These are phyloP conservation scores for Scartelaos histophorus DNA, from an alignment of 2,113 vertebrate genomes.

Conservation along the genomic window DNA sequence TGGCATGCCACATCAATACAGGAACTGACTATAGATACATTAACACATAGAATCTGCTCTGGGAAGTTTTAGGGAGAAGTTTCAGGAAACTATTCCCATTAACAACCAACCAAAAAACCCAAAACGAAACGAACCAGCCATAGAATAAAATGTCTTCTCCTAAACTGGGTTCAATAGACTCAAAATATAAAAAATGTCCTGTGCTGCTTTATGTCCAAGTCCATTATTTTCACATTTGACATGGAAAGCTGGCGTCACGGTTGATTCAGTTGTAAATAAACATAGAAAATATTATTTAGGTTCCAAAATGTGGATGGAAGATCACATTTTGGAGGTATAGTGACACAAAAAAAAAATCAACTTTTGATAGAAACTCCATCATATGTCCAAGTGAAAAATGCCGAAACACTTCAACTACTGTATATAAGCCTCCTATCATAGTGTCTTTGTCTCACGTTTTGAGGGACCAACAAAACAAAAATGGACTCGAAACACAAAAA, in stretches of 20 bases:
- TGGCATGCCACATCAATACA: slow-evolving; percentile 84
- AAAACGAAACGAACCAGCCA: slow-evolving; percentile 56
- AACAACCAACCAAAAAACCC: slow-evolving; percentile 53
- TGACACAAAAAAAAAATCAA: slow-evolving; percentile 36
- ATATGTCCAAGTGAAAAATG: slow-evolving; percentile 35
- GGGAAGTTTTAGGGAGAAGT: slow-evolving; percentile 42
- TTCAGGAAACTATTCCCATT: slow-evolving; percentile 29
- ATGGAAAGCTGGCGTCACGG: background rate
- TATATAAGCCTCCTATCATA: slow-evolving; percentile 55
- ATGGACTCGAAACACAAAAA: slow-evolving; percentile 43
- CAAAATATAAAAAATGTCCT: slow-evolving; percentile 55
- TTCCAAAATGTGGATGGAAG: slow-evolving; percentile 38
- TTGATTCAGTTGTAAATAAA: slow-evolving; percentile 26
- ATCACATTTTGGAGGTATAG: slow-evolving; percentile 4
- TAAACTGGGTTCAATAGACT: slow-evolving; percentile 44
- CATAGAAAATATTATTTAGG: slow-evolving; percentile 15
- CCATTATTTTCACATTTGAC: slow-evolving; percentile 13
- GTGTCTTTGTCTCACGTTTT: slow-evolving; percentile 62
- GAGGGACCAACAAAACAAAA: slow-evolving; percentile 19
- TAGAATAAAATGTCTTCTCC: slow-evolving; percentile 52
- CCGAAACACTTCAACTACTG: slow-evolving; percentile 39
- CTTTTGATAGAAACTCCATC: slow-evolving; percentile 17
- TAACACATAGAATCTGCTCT: slow-evolving; percentile 74
- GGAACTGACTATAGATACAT: slow-evolving; percentile 78
- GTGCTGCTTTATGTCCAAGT: slow-evolving; percentile 2